phyloP scores from a whole-genome alignment of 2,113 vertebrate species.

The Epinephelus lanceolatus region DNA sequence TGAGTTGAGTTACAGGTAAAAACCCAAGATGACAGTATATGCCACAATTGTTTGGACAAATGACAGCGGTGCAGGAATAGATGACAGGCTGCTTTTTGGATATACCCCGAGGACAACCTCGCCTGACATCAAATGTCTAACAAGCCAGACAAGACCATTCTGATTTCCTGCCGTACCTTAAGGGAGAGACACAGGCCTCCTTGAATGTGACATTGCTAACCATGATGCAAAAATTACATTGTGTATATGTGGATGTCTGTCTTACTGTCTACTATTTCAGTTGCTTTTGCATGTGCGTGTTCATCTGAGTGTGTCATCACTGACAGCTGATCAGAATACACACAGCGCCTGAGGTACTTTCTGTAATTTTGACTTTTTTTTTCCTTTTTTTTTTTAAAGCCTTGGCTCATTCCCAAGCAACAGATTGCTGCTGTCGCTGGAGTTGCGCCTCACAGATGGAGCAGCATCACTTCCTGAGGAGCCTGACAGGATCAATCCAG shows the following conservation, averaged over 20 bases:
- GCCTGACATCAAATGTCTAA: conserved; percentile 74
- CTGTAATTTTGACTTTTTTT: conserved; percentile 76
- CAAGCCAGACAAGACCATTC: conserved; percentile 71
- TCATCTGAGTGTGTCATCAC: conserved; percentile 71
- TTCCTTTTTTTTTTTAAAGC: conserved; percentile 26
- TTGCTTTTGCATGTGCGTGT: conserved; percentile 47
- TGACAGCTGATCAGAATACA: conserved; percentile 80
- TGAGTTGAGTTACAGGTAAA: conserved; percentile 63
- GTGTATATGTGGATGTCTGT: conserved; percentile 58
- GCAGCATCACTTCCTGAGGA: conserved; percentile 79
- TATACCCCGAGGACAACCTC: conserved; percentile 65
- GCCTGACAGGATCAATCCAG: conserved; percentile 82
- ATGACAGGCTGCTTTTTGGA: conserved; percentile 73
- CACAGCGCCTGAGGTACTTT: conserved; percentile 77
- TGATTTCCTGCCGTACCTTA: conserved; percentile 62
- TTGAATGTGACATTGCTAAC: conserved; percentile 75
- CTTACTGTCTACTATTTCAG: conserved; percentile 7
- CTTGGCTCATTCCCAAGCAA: conserved; percentile 82
- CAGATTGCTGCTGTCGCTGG: conserved; percentile 82
- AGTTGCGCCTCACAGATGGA: conserved; percentile 83
- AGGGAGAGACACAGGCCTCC: conserved; percentile 51
- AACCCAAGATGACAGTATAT: conserved; percentile 65
- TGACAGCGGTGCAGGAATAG: conserved; percentile 59
- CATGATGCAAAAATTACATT: conserved; percentile 77
- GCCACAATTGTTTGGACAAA: conserved; percentile 67